A percentile compares a stretch with the other conserved stretches of the same genome.
Conservation (phyloP, 2,113 vertebrate species). For the Osmerus eperlanus region DNA sequence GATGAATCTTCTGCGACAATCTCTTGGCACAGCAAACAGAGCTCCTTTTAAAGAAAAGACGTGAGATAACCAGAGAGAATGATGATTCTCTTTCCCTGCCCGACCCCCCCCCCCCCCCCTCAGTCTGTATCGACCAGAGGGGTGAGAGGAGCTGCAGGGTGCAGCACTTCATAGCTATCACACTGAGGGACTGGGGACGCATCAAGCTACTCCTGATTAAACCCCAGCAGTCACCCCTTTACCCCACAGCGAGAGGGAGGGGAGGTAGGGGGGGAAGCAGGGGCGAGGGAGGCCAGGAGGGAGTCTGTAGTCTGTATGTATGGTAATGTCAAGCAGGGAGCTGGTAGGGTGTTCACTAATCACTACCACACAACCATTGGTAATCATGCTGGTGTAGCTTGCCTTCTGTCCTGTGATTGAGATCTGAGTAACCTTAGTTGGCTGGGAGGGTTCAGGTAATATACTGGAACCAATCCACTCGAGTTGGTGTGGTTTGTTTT, state of each 20-base stretch:
- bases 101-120: no score
- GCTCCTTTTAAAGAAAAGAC: not conserved
- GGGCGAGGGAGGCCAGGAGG: not conserved
- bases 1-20: not conserved
- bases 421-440: no score
- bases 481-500: no score
- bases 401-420: no score
- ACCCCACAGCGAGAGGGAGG: constrained; percentile 3
- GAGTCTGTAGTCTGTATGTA: not conserved
- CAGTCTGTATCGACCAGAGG: constrained; percentile 7
- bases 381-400: no score
- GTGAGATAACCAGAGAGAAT: not conserved
- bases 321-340: not conserved
- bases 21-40: not conserved
- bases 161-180: constrained; percentile 6
- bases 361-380: no score
- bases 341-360: not conserved
- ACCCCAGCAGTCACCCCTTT: constrained; percentile 8
- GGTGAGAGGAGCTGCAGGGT: constrained; percentile 4
- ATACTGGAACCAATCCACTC: no score
- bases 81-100: not conserved
- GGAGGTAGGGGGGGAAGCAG: not conserved
- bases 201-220: constrained; percentile 25
- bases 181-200: constrained; percentile 9
- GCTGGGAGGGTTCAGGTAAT: no score